Evolutionary conservation across 2,113 vertebrate species (phyloP).

Genomic region (Spermophilus dauricus): DNA sequence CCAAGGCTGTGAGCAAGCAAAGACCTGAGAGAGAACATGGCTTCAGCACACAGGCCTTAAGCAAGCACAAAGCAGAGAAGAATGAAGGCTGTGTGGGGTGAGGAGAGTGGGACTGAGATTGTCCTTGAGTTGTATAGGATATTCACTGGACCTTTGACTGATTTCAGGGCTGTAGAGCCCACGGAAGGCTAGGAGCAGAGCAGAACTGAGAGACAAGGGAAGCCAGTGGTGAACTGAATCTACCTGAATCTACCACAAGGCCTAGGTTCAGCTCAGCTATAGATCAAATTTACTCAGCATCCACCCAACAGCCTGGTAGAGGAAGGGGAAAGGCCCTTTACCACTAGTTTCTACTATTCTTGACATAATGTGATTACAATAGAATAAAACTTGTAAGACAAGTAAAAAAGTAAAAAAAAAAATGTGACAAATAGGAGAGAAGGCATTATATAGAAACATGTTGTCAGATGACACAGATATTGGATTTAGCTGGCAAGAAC

Average conservation of each 20-base stretch:
- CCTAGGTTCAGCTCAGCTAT: neutral
- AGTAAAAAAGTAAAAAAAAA: neutral
- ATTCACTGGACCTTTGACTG: neutral
- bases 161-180: neutral
- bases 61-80: neutral
- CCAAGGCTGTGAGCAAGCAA: neutral
- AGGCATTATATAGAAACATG: neutral
- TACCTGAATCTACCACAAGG: slow-evolving; percentile 9
- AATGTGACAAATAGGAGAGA: slow-evolving; percentile 34
- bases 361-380: slow-evolving; percentile 40
- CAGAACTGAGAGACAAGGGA: neutral
- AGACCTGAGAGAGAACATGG: neutral
- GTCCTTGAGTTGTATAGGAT: neutral
- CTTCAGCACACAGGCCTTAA: neutral
- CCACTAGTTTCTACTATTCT: neutral
- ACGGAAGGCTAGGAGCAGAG: neutral
- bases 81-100: fast-evolving
- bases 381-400: slow-evolving; percentile 40
- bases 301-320: neutral
- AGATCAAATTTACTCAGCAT: neutral
- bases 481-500: slow-evolving; percentile 37
- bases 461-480: slow-evolving; percentile 32
- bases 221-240: neutral
- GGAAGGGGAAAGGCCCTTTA: neutral
- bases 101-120: neutral